Base-by-base conservation (phyloP, 92 coral and sea anemone species). In the Desmophyllum pertusum region DNA sequence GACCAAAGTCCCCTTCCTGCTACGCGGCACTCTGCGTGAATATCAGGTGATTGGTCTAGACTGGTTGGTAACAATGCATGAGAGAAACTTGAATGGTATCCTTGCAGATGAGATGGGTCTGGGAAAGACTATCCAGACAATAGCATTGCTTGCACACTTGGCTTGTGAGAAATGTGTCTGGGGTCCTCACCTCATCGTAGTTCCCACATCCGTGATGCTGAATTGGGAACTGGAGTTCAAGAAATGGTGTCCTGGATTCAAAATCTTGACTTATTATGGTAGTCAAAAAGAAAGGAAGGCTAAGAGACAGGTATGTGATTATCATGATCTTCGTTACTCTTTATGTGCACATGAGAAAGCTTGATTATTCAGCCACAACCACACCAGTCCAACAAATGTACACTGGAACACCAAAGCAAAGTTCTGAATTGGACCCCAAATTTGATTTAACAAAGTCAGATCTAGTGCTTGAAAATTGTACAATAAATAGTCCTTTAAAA, bases 91-190 rank as follows among this genome's bases (percentile, higher is more conserved):
- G 53, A 95, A 95, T 92, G 98, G 98, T 51, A 95, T 95, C 72
- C 88, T 95, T 66, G 98, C 98, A 75, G 98, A 95, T 66, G 98
- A 95, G 83, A 95, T 95, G 98, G 98, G 98, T 38, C 88, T 95
- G 18, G 98, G 98, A 10, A 95, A 95, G 77, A 95, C 98, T 4
- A 95, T 95, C 74, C 97, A 94, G 93, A 95, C 98, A 45, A 95
- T 95, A 40, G 91, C 98, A 27, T 85, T 95, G 61, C 90, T 95
- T 51, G 98, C 98, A 18, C 98, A 95, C 82, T 91, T 95, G 41
- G 98, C 98, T 41, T 95, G 98, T 62, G 98, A 95, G 61, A 92
- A 92, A 69, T 89, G 93, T 39, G 62, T 92, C 29, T 95, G 98
- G 98, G 98, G 98, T 2, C 98, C 98, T 36, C 98, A 95, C 84